Base-by-base conservation (phyloP, 2,113 vertebrate genomes). In the Sakesphorus luctuosus region DNA sequence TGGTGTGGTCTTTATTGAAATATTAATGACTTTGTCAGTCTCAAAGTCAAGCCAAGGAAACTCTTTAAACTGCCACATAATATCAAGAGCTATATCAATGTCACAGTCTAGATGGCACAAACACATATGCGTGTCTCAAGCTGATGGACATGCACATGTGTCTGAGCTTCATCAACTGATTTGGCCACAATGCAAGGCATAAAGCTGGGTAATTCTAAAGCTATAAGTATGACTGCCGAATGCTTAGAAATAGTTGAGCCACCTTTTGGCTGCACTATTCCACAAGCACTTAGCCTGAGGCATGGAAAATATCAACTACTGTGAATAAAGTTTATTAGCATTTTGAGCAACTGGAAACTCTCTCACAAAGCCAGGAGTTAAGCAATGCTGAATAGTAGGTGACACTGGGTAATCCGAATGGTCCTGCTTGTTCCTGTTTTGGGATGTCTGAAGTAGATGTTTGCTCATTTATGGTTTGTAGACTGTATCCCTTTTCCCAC, bases 291-390 rank as follows among this genome's bases (percentile, higher is more conserved):
- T 87, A 95, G 73, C 76, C 66, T 52, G 83, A 90, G 77, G 62
- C 59, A 95, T 62, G 78, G 87, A 89, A 95, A 96, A 97, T 87
- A 21, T 93, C 87, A 95, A 46, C 73, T 58, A 72, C 77, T 44
- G 31, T 89, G 53, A 65, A 44, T 81, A 84, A 94, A 94, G 65
- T 89, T 94, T 86, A 75, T 78, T 90, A 91, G 81, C n/a, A 29
- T 89, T 94, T 77, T 61, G 74, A 91, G 62, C 65, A 89, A 92
- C 91, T 87, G 53, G 74, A 89, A 94, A 87, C 81, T 67, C 68
- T 91, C 59, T 59, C 85, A 76, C 53, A 91, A 76, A 79, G 66
- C 77, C 78, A 82, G 69, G 66, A 84, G 31, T 69, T 94, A 84
- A 89, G 67, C 49, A 91, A 69, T 5, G 3, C 13, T 82, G 74